Evolutionary conservation across 2,113 vertebrate genomes (phyloP), one percentile per base, ranked within the genome.

Genomic region (Mus spicilegus): DNA sequence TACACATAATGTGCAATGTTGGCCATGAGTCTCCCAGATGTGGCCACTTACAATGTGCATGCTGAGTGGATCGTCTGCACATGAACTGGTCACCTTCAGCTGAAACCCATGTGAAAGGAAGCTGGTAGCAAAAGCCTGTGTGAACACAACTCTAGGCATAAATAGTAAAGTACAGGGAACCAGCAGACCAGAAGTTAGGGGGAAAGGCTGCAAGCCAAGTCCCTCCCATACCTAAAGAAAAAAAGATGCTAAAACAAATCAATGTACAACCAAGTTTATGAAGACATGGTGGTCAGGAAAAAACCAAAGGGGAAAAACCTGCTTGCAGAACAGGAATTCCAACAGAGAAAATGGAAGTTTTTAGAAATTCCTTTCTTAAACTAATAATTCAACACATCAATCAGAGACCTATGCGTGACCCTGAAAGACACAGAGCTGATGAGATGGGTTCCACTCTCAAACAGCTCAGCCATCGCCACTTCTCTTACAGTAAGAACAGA

Each of bases 361-460:
- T 51, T 42, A 61, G 39, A 46, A 75, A 13, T 75, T 42, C 69
- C 39, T 72, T 92, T 96, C 81, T 94, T 77, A 77, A 30, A 58
- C n/a, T 67, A 46, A 65, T 65, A 85, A 46, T 67, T 33, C 39
- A 67, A 49, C 42, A 86, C 46, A 72, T 36, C 39, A 78, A 39
- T n/a, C 85, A 61, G 81, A 46, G 8, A 14, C 36, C 36, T 36
- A 0, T 76, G 14, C 42, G 69, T 39, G 22, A 30, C 65, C 3
- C 0, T 1, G 13, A 56, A 78, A 69, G 70, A 51, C 0, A 46
- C 33, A 11, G 33, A 33, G 54, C 39, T 30, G 17, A 7, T 2
- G 14, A 69, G 89, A 69, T 5, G 5, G 3, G 46, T 8, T 65
- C 39, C 2, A 1, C 49, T 58, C 20, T n/a, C 63, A 11, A 19